Conservation (phyloP, 2,797 vertebrate genomes). For the Poeciliopsis gracilis region DNA sequence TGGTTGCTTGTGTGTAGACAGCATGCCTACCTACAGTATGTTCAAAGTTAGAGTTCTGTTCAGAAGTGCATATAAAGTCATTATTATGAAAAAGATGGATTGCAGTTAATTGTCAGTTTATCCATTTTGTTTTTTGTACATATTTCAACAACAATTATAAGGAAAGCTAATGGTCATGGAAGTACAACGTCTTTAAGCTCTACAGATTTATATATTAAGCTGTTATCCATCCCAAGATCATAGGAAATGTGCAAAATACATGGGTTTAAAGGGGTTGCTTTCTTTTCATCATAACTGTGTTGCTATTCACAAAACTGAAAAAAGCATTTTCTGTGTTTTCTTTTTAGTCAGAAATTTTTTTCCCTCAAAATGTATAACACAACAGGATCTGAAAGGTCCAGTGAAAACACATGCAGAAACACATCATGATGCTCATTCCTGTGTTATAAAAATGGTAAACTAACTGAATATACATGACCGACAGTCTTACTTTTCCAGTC, state of each 20-base stretch:
- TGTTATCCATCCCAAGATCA: background rate
- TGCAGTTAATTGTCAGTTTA: too few species aligned
- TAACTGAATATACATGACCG: background rate
- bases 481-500: background rate
- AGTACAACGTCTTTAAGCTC: background rate
- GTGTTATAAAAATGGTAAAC: background rate
- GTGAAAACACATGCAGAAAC: background rate
- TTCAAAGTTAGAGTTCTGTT: background rate
- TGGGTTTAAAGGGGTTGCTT: background rate
- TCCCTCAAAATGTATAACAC: background rate
- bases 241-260: background rate
- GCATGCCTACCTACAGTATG: background rate
- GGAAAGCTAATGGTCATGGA: background rate
- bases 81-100: background rate
- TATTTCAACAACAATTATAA: background rate
- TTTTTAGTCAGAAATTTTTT: background rate
- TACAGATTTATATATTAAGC: background rate
- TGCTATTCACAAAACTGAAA: background rate
- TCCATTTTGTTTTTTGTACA: background rate
- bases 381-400: background rate
- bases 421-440: background rate
- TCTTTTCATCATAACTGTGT: background rate
- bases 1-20: background rate
- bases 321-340: background rate
- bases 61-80: background rate